Evolutionary conservation across 2,888 invertebrate genomes (phyloP).

Genomic region (Phyllotreta cruciferae): DNA sequence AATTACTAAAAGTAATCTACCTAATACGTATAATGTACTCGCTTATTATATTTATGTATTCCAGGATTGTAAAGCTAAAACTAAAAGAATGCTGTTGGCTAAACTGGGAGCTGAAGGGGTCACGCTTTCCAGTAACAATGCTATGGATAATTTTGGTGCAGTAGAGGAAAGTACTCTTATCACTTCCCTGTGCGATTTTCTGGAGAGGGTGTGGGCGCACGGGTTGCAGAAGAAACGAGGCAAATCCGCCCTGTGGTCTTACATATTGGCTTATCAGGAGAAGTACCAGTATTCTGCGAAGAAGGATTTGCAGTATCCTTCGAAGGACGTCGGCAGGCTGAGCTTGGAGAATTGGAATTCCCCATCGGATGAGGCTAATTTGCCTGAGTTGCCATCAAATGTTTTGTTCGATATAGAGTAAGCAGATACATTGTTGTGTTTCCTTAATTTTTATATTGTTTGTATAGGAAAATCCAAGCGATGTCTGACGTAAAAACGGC

Average conservation of each 20-base stretch:
- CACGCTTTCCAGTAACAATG: slow-evolving; percentile 85
- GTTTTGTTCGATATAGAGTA: slow-evolving; percentile 89
- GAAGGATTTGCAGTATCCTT: slow-evolving; percentile 70
- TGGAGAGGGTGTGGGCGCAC: slow-evolving; percentile 98
- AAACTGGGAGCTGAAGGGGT: slow-evolving; percentile 98
- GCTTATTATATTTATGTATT: slow-evolving; percentile 25
- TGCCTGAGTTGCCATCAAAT: slow-evolving; percentile 81
- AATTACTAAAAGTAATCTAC: slow-evolving; percentile 84
- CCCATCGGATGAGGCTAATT: slow-evolving; percentile 51
- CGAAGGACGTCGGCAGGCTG: slow-evolving; percentile 57
- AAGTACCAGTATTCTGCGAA: slow-evolving; percentile 67
- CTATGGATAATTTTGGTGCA: slow-evolving; percentile 70
- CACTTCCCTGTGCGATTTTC: slow-evolving; percentile 95
- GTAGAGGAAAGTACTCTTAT: slow-evolving; percentile 98
- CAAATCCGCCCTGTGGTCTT: slow-evolving; percentile 97
- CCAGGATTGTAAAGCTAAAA: slow-evolving; percentile 91
- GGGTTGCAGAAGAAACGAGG: slow-evolving; percentile 95
- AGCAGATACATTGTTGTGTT: slow-evolving; percentile 33
- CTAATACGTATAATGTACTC: no score
- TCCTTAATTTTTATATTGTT: slow-evolving; percentile 11
- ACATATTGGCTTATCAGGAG: slow-evolving; percentile 90
- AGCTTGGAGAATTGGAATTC: slow-evolving; percentile 56
- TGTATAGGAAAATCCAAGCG: slow-evolving; percentile 81
- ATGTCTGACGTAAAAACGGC: slow-evolving; percentile 99
- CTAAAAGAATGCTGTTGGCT: slow-evolving; percentile 97